phyloP scores from a whole-genome alignment of 1,140 invertebrate genomes.

The Drosophila sp. region DNA sequence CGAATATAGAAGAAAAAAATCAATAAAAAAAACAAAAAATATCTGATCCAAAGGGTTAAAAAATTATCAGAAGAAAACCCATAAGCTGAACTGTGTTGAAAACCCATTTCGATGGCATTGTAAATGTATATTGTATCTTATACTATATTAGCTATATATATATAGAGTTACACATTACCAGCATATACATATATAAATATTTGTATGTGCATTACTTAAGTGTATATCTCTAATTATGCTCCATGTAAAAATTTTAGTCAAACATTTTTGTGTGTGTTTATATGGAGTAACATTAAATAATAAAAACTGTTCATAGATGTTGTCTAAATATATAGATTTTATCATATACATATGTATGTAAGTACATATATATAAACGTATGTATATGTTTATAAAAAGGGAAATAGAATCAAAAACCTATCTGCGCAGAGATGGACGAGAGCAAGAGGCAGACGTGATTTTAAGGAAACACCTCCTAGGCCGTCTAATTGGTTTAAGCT shows the following conservation, averaged over 20 bases:
- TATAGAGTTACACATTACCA: background rate
- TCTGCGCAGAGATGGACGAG: no score
- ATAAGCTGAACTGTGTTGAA: slow-evolving; percentile 9
- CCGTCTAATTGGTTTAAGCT: no score
- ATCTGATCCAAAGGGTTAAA: background rate
- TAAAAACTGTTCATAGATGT: background rate
- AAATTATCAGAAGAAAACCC: background rate
- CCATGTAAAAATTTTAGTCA: background rate
- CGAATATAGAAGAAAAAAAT: background rate
- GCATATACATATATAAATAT: slow-evolving; percentile 7
- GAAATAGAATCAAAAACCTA: no score
- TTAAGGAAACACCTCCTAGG: no score
- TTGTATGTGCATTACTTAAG: background rate
- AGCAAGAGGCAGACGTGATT: no score
- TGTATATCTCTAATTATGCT: background rate
- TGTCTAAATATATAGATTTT: background rate
- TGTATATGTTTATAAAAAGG: no score
- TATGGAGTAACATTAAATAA: slow-evolving; percentile 3
- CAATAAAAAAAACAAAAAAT: background rate
- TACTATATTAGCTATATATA: slow-evolving; percentile 16
- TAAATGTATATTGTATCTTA: background rate
- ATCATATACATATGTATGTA: no score
- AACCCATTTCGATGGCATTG: slow-evolving; percentile 7
- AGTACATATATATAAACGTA: no score
- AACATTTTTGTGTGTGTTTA: background rate